phyloP scores from a whole-genome alignment of 37 sponge, comb jelly and placozoan species.

The Tethya wilhelma region DNA sequence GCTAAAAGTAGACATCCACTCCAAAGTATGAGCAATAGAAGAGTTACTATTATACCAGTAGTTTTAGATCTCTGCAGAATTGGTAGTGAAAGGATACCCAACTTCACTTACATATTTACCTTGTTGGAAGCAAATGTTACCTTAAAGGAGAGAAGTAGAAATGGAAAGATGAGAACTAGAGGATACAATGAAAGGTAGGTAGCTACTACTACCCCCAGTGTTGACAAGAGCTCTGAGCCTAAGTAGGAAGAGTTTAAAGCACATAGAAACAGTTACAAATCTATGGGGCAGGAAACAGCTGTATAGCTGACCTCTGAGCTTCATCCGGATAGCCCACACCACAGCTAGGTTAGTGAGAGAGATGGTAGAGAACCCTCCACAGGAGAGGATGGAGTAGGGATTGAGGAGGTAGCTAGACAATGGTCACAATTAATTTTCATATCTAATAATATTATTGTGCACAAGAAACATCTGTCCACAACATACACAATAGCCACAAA shows the following conservation, averaged over 20 bases:
- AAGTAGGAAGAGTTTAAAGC: background rate
- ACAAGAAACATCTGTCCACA: background rate
- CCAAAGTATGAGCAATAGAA: conserved; percentile 13
- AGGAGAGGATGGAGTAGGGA: conserved; percentile 78
- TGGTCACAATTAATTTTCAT: background rate
- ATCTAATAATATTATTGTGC: background rate
- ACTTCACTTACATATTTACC: too few relatives aligned
- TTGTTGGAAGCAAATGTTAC: too few relatives aligned
- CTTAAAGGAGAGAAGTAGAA: conserved; percentile 66
- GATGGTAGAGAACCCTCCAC: conserved; percentile 72
- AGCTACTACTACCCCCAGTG: conserved; percentile 73
- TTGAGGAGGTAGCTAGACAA: conserved; percentile 81
- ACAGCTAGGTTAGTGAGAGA: conserved; percentile 56
- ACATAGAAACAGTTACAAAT: background rate
- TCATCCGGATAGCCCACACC: conserved; percentile 45
- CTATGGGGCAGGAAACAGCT: background rate
- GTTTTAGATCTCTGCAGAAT: conserved; percentile 8
- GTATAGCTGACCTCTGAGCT: conserved; percentile 65
- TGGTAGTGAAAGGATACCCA: too few relatives aligned
- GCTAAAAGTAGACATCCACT: conserved; percentile 21
- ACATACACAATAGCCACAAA: conserved; percentile 70
- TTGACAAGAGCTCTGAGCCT: conserved; percentile 61
- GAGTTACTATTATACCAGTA: background rate
- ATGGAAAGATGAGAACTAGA: conserved; percentile 82
- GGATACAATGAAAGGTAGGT: conserved; percentile 91